phyloP scores from a whole-genome alignment of 1,140 invertebrate genomes.

The Drosophila burlai region DNA sequence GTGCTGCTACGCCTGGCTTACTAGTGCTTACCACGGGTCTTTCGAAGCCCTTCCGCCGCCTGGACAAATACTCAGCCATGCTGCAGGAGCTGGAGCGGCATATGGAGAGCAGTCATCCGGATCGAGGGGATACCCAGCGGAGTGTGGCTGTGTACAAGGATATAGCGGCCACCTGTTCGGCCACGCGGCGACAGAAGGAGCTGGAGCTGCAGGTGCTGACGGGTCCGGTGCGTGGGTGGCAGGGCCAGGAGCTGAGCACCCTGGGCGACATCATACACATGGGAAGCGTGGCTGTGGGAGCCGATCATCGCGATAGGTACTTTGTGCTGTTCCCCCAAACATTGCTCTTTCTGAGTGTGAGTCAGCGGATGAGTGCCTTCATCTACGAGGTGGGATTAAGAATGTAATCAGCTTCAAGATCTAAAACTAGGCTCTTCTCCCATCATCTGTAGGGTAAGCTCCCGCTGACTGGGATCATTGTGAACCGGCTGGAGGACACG shows the following conservation, averaged over 20 bases:
- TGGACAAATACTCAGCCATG: conserved; percentile 97
- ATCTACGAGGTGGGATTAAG: conserved; percentile 93
- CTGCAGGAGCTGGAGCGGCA: conserved; percentile 98
- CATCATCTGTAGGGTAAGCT: conserved; percentile 92
- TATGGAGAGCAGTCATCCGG: conserved; percentile 97
- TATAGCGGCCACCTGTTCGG: conserved; percentile 93
- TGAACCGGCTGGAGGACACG: conserved; percentile 91
- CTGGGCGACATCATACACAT: conserved; percentile 90
- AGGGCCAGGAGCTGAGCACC: conserved; percentile 93
- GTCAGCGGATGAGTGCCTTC: conserved; percentile 96
- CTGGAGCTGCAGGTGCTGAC: conserved; percentile 97
- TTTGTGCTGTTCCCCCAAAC: conserved; percentile 96
- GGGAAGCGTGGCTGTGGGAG: conserved; percentile 94
- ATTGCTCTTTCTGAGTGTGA: conserved; percentile 95
- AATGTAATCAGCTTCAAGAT: not conserved
- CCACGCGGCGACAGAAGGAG: conserved; percentile 96
- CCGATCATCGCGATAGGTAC: conserved; percentile 94
- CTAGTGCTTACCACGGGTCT: conserved; percentile 96
- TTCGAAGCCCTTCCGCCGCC: conserved; percentile 96
- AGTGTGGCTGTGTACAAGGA: conserved; percentile 97
- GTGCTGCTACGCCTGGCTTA: conserved; percentile 93
- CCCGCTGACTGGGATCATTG: conserved; percentile 93
- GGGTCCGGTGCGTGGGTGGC: conserved; percentile 96
- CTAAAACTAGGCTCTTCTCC: not conserved
- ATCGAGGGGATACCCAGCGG: conserved; percentile 97